Conservation (phyloP, 2,888 invertebrate species). For the Chydorus sphaericus region DNA sequence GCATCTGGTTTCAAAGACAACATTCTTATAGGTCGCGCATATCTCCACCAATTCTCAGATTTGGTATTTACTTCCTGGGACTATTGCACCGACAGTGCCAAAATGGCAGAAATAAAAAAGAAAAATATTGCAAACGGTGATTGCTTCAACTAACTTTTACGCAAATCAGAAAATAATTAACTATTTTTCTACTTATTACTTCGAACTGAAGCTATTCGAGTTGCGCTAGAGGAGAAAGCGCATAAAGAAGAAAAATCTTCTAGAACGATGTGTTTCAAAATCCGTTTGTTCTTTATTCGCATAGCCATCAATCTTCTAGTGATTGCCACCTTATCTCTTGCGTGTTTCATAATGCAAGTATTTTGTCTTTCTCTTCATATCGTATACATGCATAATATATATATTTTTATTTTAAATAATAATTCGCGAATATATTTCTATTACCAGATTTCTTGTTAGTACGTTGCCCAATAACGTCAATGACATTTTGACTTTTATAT, state of each 20-base stretch:
- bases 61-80: slow-evolving; percentile 78
- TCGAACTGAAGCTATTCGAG: slow-evolving; percentile 5
- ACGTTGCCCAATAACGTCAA: too few species aligned
- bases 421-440: too few species aligned
- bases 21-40: slow-evolving; percentile 59
- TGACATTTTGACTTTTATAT: slow-evolving; percentile 32
- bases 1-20: slow-evolving; percentile 60
- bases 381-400: too few species aligned
- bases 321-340: neutral
- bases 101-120: slow-evolving; percentile 61
- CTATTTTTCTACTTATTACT: too few species aligned
- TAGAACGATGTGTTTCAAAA: neutral
- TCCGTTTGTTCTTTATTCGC: slow-evolving; percentile 3
- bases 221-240: neutral
- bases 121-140: slow-evolving; percentile 56
- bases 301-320: slow-evolving; percentile 1
- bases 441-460: too few species aligned
- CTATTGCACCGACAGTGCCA: slow-evolving; percentile 66
- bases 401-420: too few species aligned
- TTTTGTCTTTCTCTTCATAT: too few species aligned
- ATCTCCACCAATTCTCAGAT: slow-evolving; percentile 69
- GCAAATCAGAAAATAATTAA: too few species aligned
- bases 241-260: slow-evolving; percentile 4
- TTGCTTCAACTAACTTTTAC: too few species aligned
- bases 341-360: slow-evolving; percentile 8